Percentiles rank a stretch among this genome's conserved stretches.
These are phyloP conservation scores for Rambutsinella grinnellia DNA, from an alignment of 2,888 invertebrate species.

Conservation along the genomic window DNA sequence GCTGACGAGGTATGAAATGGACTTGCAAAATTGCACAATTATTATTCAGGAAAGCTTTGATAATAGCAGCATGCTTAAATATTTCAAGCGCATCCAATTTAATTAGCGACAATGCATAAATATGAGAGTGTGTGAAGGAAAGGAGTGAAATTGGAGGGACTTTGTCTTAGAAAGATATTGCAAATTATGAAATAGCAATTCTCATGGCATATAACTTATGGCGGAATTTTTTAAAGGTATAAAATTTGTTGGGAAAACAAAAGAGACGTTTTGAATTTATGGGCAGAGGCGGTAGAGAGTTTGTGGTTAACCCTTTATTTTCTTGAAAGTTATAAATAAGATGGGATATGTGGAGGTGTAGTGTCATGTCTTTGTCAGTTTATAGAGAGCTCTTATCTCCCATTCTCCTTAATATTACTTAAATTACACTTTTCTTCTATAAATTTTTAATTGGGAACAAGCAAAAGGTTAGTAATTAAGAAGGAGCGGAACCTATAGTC, in stretches of 20 bases:
- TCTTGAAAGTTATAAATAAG: background rate
- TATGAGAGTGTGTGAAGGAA: background rate
- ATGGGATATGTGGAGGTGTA: background rate
- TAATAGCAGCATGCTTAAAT: background rate
- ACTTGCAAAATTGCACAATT: background rate
- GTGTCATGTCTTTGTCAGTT: background rate
- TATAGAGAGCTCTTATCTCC: background rate
- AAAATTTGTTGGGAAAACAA: background rate
- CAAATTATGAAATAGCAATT: background rate
- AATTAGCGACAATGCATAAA: background rate
- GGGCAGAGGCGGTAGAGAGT: background rate
- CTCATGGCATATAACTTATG: background rate
- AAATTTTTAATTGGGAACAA: slow-evolving; percentile 53
- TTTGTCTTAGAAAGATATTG: background rate
- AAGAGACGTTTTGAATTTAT: background rate
- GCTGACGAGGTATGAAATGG: background rate
- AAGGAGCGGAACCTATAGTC: slow-evolving; percentile 5
- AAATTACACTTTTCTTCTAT: slow-evolving; percentile 7
- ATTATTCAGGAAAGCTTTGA: background rate
- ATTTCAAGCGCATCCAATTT: background rate
- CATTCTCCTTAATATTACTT: background rate
- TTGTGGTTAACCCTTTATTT: background rate
- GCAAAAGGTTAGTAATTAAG: slow-evolving; percentile 53
- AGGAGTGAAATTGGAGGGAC: background rate
- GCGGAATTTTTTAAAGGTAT: background rate